Base-by-base conservation (phyloP, 1,140 invertebrate genomes). In the Formica exsecta region DNA sequence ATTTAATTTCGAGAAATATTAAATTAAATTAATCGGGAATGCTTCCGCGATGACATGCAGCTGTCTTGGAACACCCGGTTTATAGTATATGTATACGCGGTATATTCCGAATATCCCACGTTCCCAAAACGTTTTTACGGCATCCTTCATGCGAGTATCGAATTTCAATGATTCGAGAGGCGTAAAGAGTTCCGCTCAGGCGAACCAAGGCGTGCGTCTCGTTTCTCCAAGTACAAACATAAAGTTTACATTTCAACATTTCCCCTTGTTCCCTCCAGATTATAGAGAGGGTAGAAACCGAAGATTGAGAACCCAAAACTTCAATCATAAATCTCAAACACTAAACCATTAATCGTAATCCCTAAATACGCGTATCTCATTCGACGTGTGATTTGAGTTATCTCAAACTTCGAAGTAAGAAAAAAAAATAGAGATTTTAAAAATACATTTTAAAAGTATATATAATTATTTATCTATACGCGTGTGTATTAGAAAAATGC, bases 71-170 rank as follows among this genome's bases (percentile, higher is more conserved):
- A 62, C 51, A 62, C 19, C 71, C 68, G n/a, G 25, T 83, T 83
- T 61, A 83, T 44, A 32, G 32, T 32, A 57, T 22, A 57, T 62
- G 36, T 48, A 73, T 25, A 59, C 29, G 19, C 36, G 13, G n/a
- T 29, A 83, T 83, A 83, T 83, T 83, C 57, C 29, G 54, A 73
- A 80, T 86, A 85, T 89, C 75, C 68, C 76, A 75, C 87, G 70
- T 71, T 80, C 73, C 44, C 70, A 64, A 88, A 86, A 80, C 87
- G 77, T 86, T 62, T 86, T 88, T 87, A 70, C 68, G 80, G 70
- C 57, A 77, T 77, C 71, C 77, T 71, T 29, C 54, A 13, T 38
- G 62, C 59, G 48, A 16, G 79, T 66, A 61, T 89, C 80, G 79
- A 62, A 62, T 89, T 85, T 77, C 87, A 66, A 73, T 73, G 73